Percentiles rank a stretch among this genome's conserved stretches.
Evolutionary conservation across 2,888 invertebrate genomes (phyloP).

Genomic region (Morpho achilles): DNA sequence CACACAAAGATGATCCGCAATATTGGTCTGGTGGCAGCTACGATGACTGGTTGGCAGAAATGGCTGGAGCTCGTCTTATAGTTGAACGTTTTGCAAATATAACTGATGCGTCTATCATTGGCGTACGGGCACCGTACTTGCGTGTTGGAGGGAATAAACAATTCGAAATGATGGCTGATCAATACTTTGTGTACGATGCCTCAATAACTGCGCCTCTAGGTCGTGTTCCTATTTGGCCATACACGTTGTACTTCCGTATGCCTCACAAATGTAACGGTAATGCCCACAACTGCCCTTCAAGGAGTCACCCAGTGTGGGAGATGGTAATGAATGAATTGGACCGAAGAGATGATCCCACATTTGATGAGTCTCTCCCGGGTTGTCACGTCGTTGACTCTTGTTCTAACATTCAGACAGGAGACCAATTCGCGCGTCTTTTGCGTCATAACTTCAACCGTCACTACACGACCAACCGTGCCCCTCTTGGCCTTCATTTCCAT

Average conservation of each 20-base stretch:
- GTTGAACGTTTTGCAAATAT: constrained; percentile 94
- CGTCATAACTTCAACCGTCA: constrained; percentile 97
- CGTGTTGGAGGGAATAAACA: constrained; percentile 96
- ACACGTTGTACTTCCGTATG: constrained; percentile 97
- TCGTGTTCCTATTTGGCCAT: constrained; percentile 97
- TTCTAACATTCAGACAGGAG: constrained; percentile 94
- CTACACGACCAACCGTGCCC: constrained; percentile 95
- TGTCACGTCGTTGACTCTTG: constrained; percentile 97
- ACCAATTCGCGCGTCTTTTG: constrained; percentile 92
- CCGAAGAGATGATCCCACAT: constrained; percentile 94
- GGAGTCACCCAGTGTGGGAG: constrained; percentile 96
- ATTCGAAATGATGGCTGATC: constrained; percentile 98
- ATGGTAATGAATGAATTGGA: constrained; percentile 98
- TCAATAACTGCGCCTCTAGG: constrained; percentile 94
- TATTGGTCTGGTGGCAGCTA: constrained; percentile 94
- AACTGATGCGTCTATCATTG: constrained; percentile 93
- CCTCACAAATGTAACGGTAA: constrained; percentile 97
- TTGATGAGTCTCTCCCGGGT: constrained; percentile 95
- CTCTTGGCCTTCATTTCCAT: constrained; percentile 95
- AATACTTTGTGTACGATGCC: constrained; percentile 96
- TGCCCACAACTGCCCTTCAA: constrained; percentile 94
- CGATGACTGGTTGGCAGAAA: constrained; percentile 96
- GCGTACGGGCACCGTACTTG: constrained; percentile 92
- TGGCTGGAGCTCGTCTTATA: constrained; percentile 94
- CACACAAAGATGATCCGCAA: constrained; percentile 94